Evolutionary conservation across 2,113 vertebrate genomes (phyloP).

Genomic region (Morone chrysops): DNA sequence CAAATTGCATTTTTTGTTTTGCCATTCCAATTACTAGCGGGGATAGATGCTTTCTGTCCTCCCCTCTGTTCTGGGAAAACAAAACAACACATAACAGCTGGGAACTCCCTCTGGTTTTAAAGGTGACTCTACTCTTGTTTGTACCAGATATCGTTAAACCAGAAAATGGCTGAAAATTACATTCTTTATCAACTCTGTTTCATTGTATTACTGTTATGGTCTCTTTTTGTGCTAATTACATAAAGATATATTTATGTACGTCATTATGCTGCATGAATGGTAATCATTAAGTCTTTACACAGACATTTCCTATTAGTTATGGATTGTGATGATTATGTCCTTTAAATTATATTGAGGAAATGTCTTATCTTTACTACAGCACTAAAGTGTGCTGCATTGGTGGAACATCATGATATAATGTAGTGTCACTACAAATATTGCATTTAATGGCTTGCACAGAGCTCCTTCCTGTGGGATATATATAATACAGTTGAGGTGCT

Average conservation of each 20-base stretch:
- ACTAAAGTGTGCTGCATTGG: background rate
- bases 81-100: conserved; percentile 38
- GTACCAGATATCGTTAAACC: conserved; percentile 2
- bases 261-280: background rate
- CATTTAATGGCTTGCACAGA: conserved; percentile 14
- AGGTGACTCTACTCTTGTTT: conserved; percentile 23
- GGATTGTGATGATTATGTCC: background rate
- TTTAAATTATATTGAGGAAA: background rate
- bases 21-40: conserved; percentile 59
- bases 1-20: conserved; percentile 63
- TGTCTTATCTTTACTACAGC: background rate
- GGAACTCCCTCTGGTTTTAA: conserved; percentile 23
- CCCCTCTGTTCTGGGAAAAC: conserved; percentile 47
- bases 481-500: conserved; percentile 52
- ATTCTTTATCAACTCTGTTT: background rate
- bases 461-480: conserved; percentile 52
- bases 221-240: background rate
- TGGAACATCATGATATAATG: conserved; percentile 4
- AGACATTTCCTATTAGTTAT: conserved; percentile 7
- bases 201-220: background rate
- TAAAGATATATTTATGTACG: background rate
- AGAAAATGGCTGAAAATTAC: background rate
- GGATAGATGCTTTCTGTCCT: conserved; percentile 21
- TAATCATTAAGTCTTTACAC: conserved; percentile 13
- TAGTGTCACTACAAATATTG: background rate